Base-by-base conservation (phyloP, 2,113 vertebrate species). In the Symphodus melops region DNA sequence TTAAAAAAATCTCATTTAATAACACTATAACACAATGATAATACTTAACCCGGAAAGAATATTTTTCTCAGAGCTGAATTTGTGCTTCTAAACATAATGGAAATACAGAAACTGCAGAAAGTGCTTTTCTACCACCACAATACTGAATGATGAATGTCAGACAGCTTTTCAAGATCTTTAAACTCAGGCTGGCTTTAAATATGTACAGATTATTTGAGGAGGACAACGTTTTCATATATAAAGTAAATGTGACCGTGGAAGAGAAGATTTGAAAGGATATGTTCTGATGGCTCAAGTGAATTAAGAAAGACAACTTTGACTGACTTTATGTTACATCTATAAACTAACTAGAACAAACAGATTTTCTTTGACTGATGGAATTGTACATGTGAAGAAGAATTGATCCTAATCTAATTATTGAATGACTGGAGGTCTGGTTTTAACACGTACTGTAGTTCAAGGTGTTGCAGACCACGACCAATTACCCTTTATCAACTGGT, bases 21-120 rank as follows among this genome's bases (percentile, higher is more conserved):
- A 9, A 20, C 6, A 41, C 8, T 59, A 13, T 36, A 19, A 44
- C 41, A 21, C 0, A 51, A 1, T 42, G 16, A n/a, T 10, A 36
- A 51, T 48, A 56, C n/a, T 2, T 16, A n/a, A 33, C 33, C 33
- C 16, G 16, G 16, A 17, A 44, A 5, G 12, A 44, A 44, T 44
- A 5, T 44, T 49, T 49, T 52, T 78, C 39, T 7, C 60, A 17
- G 62, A 14, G 0, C 28, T 55, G 53, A 48, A 56, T 57, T 59
- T 2, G 60, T 21, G 16, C 66, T 56, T 13, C 8, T 5, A 17
- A 49, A 28, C 37, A 44, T 62, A 3, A 2, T 53, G 49, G 5
- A 82, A 75, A 52, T 39, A 28, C 14, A 13, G 10, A 17, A 48
- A 68, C 51, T 25, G 16, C 25, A 14, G 20, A 46, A 56, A 46